Evolutionary conservation across 2,113 vertebrate species (phyloP).

Genomic region (Cottus gobio): DNA sequence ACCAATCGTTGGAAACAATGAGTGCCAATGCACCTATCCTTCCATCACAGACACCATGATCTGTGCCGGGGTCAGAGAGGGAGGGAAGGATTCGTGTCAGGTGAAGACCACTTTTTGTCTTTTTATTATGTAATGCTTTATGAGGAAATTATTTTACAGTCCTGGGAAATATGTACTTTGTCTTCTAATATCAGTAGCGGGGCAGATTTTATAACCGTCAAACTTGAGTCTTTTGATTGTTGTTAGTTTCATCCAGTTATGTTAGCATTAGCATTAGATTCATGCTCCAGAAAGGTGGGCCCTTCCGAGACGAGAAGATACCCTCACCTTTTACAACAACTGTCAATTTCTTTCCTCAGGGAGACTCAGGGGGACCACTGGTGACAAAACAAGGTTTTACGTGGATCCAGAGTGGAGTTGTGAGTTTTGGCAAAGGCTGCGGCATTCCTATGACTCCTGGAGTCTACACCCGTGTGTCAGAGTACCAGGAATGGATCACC

Average conservation of each 20-base stretch:
- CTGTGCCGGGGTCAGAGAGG: conserved; percentile 76
- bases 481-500: conserved; percentile 85
- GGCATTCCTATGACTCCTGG: conserved; percentile 84
- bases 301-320: too few relatives aligned
- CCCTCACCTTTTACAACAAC: neutral
- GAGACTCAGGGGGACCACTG: conserved; percentile 74
- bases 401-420: conserved; percentile 87
- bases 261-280: neutral
- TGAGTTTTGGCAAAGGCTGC: conserved; percentile 87
- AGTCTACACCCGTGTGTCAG: conserved; percentile 85
- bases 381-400: conserved; percentile 70
- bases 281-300: neutral
- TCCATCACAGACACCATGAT: conserved; percentile 75
- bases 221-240: neutral
- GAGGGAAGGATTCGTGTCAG: conserved; percentile 80
- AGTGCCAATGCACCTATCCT: conserved; percentile 41
- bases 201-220: neutral
- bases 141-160: neutral
- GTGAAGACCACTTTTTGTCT: neutral
- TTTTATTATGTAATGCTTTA: neutral
- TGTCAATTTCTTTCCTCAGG: conserved; percentile 41
- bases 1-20: conserved; percentile 60
- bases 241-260: neutral
- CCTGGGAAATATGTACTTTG: neutral
- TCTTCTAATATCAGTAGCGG: neutral